Evolutionary conservation across 2,113 vertebrate genomes (phyloP).

Genomic region (Martes martes): DNA sequence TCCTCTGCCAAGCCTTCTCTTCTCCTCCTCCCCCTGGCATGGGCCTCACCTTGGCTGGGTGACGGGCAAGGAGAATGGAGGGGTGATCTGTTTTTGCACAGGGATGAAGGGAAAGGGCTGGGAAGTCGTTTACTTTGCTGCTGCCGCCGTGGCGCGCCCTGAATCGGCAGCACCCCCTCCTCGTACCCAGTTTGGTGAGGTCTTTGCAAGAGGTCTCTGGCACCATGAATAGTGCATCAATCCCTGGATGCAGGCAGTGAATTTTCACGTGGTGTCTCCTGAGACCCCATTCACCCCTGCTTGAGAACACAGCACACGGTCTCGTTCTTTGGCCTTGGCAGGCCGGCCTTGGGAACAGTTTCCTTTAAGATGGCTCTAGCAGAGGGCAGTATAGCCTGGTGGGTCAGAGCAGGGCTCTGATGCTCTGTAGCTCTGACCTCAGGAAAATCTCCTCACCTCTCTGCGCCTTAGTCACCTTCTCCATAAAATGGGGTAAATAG

Average conservation of each 20-base stretch:
- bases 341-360: background rate
- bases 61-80: background rate
- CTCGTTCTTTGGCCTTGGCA: background rate
- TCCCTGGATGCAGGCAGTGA: background rate
- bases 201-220: background rate
- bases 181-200: fast-evolving
- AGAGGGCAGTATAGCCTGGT: background rate
- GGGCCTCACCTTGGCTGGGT: background rate
- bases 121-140: background rate
- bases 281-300: background rate
- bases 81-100: background rate
- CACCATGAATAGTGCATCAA: background rate
- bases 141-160: background rate
- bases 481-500: background rate
- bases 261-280: background rate
- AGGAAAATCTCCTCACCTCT: background rate
- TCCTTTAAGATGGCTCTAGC: background rate
- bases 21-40: background rate
- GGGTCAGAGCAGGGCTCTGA: background rate
- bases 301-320: background rate
- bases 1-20: background rate
- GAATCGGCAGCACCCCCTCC: fast-evolving
- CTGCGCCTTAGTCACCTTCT: background rate
- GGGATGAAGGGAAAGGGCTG: background rate
- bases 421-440: background rate